Percentiles rank a stretch among this genome's conserved stretches.
These are phyloP conservation scores for Hedya salicella DNA, from an alignment of 2,888 invertebrate genomes.

Conservation along the genomic window DNA sequence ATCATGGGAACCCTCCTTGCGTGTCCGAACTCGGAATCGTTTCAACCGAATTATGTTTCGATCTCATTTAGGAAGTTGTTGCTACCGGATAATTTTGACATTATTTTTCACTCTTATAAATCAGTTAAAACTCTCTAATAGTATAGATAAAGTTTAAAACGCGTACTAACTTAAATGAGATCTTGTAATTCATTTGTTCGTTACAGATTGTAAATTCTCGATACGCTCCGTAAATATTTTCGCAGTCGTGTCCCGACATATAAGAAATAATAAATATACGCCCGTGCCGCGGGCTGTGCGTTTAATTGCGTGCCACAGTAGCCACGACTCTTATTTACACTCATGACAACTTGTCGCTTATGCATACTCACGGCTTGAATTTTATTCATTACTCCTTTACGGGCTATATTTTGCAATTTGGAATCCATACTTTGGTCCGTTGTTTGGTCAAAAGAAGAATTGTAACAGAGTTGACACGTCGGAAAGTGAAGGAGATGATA, in stretches of 20 bases:
- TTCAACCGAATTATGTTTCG: constrained; percentile 16
- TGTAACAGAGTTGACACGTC: too few species aligned
- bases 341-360: constrained; percentile 10
- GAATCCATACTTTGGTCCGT: too few species aligned
- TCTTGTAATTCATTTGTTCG: too few species aligned
- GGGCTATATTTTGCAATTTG: too few species aligned
- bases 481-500: too few species aligned
- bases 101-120: background rate
- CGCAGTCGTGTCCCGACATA: constrained; percentile 8
- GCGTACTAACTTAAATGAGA: too few species aligned
- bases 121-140: too few species aligned
- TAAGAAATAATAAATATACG: constrained; percentile 33
- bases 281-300: constrained; percentile 15
- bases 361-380: background rate
- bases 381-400: too few species aligned
- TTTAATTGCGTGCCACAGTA: constrained; percentile 42
- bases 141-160: too few species aligned
- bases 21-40: constrained; percentile 34
- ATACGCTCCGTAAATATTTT: constrained; percentile 22
- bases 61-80: constrained; percentile 15
- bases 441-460: too few species aligned
- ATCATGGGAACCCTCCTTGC: constrained; percentile 70
- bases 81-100: background rate
- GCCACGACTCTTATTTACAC: constrained; percentile 34
- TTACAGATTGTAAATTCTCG: background rate